Base-by-base conservation (phyloP, 2,113 vertebrate genomes). In the Loxodonta africana region DNA sequence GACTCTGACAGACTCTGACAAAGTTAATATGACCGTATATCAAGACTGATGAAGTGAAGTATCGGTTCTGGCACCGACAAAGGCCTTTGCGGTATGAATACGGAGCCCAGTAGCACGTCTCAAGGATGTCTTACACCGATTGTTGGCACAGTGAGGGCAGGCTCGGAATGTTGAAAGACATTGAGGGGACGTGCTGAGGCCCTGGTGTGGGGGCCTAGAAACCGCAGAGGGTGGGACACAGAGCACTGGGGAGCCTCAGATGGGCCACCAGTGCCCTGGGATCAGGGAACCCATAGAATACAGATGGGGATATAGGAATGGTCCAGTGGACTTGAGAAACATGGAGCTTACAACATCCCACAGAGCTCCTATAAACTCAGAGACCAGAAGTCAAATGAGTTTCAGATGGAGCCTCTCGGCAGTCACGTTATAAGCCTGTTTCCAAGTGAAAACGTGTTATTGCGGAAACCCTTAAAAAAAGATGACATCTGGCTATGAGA, bases 391-490 rank as follows among this genome's bases (percentile, higher is more conserved):
- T 60, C 81, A 93, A 81, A 53, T 87, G 14, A 88, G 6, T 33
- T 82, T n/a, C 44, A 89, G 46, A 57, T 69, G 48, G 76, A 11
- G 41, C 33, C 67, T 17, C 26, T 30, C 12, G 62, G 57, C 2
- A 63, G 21, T 12, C 17, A 62, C 48, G 53, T 10, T n/a, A 28
- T 5, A 83, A 86, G 5, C 1, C n/a, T 86, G 6, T 71, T 96
- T 90, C n/a, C 83, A 84, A 91, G 48, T 51, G 60, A 71, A 90
- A 90, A 57, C 11, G 46, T 2, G 5, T 1, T 73, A 81, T 87
- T 94, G 17, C 69, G 91, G 57, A 84, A 96, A 76, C 9, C 14
- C 62, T 94, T 83, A n/a, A 83, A 83, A 83, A 89, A 23, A 5
- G 44, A 25, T 51, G 26, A 90, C n/a, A 0, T 5, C 12, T 8